Evolutionary conservation across 2,797 vertebrate species (phyloP).

Genomic region (Phoebastria nigripes): DNA sequence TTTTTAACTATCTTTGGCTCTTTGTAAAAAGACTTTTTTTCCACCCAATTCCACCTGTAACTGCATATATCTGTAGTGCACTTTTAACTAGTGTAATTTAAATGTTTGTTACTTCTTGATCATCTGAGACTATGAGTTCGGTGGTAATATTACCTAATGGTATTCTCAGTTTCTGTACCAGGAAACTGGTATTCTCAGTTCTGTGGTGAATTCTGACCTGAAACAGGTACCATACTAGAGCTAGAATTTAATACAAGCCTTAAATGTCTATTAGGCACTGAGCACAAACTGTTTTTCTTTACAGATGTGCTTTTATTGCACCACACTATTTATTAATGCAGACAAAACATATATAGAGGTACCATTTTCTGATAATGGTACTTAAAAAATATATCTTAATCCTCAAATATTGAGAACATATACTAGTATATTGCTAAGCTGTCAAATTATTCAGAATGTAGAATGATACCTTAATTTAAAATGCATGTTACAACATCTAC

Average conservation of each 20-base stretch:
- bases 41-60: not conserved
- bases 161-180: not conserved
- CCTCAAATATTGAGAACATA: not conserved
- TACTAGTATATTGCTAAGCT: not conserved
- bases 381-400: not conserved
- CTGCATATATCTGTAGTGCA: not conserved
- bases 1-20: not conserved
- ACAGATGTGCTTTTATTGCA: not conserved
- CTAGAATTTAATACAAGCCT: not conserved
- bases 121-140: not conserved
- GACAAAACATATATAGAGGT: not conserved
- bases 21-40: not conserved
- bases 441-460: not conserved
- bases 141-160: not conserved
- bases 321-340: not conserved
- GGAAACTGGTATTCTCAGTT: not conserved
- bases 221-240: not conserved
- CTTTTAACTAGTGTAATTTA: not conserved
- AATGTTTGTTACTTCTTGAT: not conserved
- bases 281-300: not conserved
- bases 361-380: not conserved
- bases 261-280: not conserved
- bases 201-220: not conserved
- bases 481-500: not conserved
- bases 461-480: not conserved